Evolutionary conservation across 1,140 invertebrate species (phyloP), one percentile per base, ranked within the genome.

Genomic region (Caligus rogercresseyi): DNA sequence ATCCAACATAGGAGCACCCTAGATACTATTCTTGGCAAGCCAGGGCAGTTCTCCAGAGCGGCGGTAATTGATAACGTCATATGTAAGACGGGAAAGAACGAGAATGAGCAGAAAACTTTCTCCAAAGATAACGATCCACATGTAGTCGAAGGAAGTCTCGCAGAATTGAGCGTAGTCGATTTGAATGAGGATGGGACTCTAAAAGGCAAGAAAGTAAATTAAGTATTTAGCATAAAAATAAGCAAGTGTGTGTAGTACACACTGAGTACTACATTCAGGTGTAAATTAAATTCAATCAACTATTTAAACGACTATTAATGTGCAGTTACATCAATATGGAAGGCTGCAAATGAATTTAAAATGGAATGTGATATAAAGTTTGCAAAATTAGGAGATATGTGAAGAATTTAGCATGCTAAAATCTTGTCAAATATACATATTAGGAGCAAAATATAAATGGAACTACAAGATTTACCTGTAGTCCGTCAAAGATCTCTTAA

Each of bases 21-120:
- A 60, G n/a, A 25, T 25, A 60, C 21, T 25, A 14, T 26, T 15
- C 24, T 25, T 20, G 16, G 57, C 57, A 18, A 60, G 57, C 57
- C 57, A 60, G 15, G 57, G 57, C 14, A 60, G 26, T 21, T 60
- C 24, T 26, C 57, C 57, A 14, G 57, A 25, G 21, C 57, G 23
- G 13, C 26, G 23, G 21, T 60, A 60, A n/a, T 60, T 20, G 2
- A 25, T 31, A n/a, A 60, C 26, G 24, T 60, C 57, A 25, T 60
- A 60, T 14, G 18, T 43, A 21, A 60, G 16, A 16, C 26, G 21
- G 24, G 57, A 60, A n/a, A 25, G 25, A 60, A 60, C 26, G 1
- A 60, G 57, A 2, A 60, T 18, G 2, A 60, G 26, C 13, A 60
- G 57, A 19, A 60, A 15, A 21, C 16, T n/a, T n/a, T 60, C 57